These are phyloP conservation scores for Himalopsyche tibetana DNA, from an alignment of 2,888 invertebrate species.

Conservation along the genomic window DNA sequence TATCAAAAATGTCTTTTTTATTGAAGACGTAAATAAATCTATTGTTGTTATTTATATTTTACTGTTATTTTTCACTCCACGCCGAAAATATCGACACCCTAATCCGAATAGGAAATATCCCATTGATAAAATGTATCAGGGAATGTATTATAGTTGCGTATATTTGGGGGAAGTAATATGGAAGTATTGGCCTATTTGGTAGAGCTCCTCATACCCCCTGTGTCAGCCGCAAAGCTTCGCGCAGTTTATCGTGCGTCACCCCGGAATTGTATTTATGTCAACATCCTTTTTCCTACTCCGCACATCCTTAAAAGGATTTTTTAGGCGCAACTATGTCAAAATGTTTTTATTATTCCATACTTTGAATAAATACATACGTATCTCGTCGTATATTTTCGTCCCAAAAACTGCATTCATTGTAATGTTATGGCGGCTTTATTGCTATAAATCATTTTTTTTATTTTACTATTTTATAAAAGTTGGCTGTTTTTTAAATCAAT, in stretches of 20 bases:
- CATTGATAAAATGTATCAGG: neutral
- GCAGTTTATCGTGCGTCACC: conserved; percentile 51
- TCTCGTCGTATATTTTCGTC: neutral
- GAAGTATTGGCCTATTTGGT: conserved; percentile 21
- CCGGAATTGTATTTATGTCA: conserved; percentile 62
- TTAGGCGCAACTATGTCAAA: conserved; percentile 23
- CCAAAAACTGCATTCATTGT: neutral
- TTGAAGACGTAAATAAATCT: no score
- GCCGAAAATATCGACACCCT: conserved; percentile 17
- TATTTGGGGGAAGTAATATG: conserved; percentile 30
- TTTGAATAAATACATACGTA: conserved; percentile 34
- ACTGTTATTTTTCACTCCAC: neutral
- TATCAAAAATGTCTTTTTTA: no score
- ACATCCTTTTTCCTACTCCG: conserved; percentile 55
- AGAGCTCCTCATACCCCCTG: neutral
- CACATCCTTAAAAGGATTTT: conserved; percentile 34
- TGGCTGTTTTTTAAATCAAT: no score
- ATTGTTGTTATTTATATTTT: neutral
- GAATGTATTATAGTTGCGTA: conserved; percentile 14
- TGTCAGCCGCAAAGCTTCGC: conserved; percentile 34
- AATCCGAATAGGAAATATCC: conserved; percentile 11
- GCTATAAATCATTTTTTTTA: no score
- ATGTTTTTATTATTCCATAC: conserved; percentile 25
- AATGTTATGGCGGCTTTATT: neutral
- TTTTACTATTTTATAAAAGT: no score